These are phyloP conservation scores for Eupithecia abbreviata DNA, from an alignment of 2,888 invertebrate genomes.

Conservation along the genomic window DNA sequence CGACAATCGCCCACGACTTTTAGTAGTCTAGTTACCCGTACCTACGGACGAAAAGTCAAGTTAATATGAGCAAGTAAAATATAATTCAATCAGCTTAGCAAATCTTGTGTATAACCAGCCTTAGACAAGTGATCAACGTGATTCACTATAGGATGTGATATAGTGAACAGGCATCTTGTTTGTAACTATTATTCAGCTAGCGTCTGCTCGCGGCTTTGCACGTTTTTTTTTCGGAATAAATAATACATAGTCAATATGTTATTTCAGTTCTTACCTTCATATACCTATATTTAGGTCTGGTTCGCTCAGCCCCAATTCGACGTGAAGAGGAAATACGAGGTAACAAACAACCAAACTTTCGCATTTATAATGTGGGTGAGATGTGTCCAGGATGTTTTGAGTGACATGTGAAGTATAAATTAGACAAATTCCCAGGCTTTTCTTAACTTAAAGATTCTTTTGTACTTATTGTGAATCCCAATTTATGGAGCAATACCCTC, in stretches of 20 bases:
- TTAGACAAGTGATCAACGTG: not conserved
- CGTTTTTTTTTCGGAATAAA: not conserved
- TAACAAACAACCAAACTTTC: not conserved
- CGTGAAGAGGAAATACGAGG: not conserved
- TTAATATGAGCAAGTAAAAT: not conserved
- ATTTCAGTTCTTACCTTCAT: not conserved
- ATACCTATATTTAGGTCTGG: not conserved
- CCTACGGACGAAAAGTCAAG: not conserved
- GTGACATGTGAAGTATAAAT: conserved; percentile 5
- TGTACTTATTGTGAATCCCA: not conserved
- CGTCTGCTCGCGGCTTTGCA: not conserved
- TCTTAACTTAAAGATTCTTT: not conserved
- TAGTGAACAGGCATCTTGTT: not conserved
- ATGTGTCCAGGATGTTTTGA: not conserved
- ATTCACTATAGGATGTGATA: not conserved
- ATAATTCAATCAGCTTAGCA: not conserved
- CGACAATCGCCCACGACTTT: not conserved
- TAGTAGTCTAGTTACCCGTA: not conserved
- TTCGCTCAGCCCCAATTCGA: not conserved
- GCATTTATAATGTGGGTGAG: not conserved
- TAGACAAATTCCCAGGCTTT: not conserved
- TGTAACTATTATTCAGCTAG: not conserved
- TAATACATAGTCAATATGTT: not conserved
- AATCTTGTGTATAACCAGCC: not conserved
- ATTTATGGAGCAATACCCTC: conserved; percentile 5